Evolutionary conservation across 1,140 invertebrate genomes (phyloP), one percentile per base, ranked within the genome.

Genomic region (Aphis gossypii): DNA sequence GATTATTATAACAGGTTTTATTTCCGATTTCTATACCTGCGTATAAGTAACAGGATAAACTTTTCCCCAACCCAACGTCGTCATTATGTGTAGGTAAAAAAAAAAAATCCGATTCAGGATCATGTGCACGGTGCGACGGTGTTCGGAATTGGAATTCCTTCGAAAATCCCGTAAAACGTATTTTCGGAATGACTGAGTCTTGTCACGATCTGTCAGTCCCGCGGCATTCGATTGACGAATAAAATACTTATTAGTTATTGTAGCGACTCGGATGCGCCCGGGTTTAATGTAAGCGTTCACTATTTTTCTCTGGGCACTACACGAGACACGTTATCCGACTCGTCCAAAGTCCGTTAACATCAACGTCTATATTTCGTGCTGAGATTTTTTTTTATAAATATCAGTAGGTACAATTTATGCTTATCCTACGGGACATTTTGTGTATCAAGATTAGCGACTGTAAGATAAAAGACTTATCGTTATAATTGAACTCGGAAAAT

Each of bases 1-100:
- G 83, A 84, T 84, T 84, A 84, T 84, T 41, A 25, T 41, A 41
- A 41, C 83, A 41, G 83, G 83, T 84, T 84, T 84, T 25, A 41
- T 84, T 84, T 41, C 3, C 9, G 38, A 84, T 44, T 84, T 41
- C 83, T 84, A 41, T 84, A 84, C 83, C 21, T 3, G 23, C 83
- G 8, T 25, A 41, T 84, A 84, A 84, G 82, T 84, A 84, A 84
- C 83, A 84, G 38, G 83, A 84, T 84, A 84, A 84, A 2, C 23
- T 84, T 84, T 84, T 44, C 38, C 83, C 7, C 35, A 46, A 1
- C 21, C 38, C 9, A 5, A 38, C 23, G 41, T 83, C 6, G 35
- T 84, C 38, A 41, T 41, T 44, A 84, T 84, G 83, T 84, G 2
- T 7, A 21, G 38, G 38, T 25, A 41, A 35, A 76, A 76, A 35